These are phyloP conservation scores for Halcyon chelicuti DNA, from an alignment of 2,797 vertebrate species.

Conservation along the genomic window DNA sequence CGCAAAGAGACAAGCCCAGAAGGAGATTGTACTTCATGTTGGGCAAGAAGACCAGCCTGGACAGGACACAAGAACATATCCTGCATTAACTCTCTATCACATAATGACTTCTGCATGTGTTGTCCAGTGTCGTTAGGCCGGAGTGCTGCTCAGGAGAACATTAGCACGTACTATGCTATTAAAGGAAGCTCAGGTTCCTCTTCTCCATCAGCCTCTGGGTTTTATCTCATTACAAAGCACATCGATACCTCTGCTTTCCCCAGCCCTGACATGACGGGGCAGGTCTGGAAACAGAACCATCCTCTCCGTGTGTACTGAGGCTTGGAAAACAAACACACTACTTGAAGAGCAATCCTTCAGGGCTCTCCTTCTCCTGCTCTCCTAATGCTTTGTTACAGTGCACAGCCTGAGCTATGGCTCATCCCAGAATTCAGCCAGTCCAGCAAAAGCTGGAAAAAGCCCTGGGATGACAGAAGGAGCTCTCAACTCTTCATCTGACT, in stretches of 20 bases:
- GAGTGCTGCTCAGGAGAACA: neutral
- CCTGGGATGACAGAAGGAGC: constrained; percentile 16
- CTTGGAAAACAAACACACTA: neutral
- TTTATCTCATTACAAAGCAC: neutral
- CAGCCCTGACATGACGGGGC: neutral
- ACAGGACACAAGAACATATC: neutral
- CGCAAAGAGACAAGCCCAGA: neutral
- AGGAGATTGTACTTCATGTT: neutral
- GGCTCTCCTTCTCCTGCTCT: neutral
- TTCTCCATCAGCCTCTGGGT: neutral
- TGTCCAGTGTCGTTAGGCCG: neutral
- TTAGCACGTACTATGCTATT: accelerated
- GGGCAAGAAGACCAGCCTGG: neutral
- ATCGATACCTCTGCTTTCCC: neutral
- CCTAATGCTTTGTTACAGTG: neutral
- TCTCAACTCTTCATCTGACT: constrained; percentile 40
- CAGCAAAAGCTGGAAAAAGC: neutral
- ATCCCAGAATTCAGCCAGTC: neutral
- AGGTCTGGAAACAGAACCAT: neutral
- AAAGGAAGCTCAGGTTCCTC: neutral
- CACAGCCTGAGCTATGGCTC: neutral
- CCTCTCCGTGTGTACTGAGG: neutral
- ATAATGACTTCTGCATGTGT: neutral
- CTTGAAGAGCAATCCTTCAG: neutral
- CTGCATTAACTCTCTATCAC: neutral